phyloP scores from a whole-genome alignment of 2,113 vertebrate genomes.

The Bubalus kerabau region DNA sequence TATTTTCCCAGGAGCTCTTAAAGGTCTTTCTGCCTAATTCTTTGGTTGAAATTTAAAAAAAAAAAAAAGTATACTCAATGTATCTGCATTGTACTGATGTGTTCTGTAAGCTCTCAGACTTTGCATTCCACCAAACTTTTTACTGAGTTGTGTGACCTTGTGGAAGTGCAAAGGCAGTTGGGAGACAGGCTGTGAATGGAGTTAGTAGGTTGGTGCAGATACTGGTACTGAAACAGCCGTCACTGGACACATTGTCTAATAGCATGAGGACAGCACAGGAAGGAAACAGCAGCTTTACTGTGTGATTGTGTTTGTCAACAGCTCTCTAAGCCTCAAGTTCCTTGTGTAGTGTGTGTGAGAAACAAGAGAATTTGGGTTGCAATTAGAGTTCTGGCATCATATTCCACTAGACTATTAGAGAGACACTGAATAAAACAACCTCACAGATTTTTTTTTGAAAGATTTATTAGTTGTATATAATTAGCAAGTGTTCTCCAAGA shows the following conservation, averaged over 20 bases:
- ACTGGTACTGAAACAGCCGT: conserved; percentile 5
- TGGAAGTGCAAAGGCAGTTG: neutral
- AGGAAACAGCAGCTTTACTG: neutral
- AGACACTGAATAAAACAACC: neutral
- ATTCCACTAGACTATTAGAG: conserved; percentile 15
- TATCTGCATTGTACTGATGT: neutral
- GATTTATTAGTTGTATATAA: neutral
- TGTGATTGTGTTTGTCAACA: conserved; percentile 11
- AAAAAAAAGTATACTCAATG: neutral
- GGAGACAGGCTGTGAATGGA: neutral
- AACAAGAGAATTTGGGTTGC: conserved; percentile 11
- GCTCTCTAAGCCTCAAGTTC: conserved; percentile 4
- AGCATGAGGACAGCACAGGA: neutral
- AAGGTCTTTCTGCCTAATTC: conserved; percentile 47
- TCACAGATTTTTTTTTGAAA: neutral
- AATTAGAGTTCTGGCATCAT: conserved; percentile 40
- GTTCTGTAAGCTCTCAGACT: conserved; percentile 58
- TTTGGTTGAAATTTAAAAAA: conserved; percentile 43
- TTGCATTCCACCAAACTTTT: conserved; percentile 28
- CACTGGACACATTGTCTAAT: neutral
- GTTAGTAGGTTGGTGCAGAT: neutral
- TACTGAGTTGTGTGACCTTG: conserved; percentile 20
- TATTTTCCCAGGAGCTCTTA: conserved; percentile 63
- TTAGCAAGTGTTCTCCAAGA: conserved; percentile 1
- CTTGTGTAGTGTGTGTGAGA: neutral